Conservation (phyloP, 2,797 vertebrate genomes). For the Zalophus californianus region DNA sequence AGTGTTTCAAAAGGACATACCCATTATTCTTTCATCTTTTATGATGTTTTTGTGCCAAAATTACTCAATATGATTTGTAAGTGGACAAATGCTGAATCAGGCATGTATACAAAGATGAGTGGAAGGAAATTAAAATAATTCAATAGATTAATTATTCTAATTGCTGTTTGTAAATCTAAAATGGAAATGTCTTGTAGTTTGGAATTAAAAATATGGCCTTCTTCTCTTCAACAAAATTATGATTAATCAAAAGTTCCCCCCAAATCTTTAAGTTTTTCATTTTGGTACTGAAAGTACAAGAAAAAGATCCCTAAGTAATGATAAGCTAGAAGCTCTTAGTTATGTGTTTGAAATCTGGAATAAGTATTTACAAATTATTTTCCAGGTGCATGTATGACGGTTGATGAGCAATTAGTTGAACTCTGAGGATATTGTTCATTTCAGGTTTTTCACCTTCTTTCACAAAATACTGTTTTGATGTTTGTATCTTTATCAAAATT, state of each 20-base stretch:
- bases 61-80: slow-evolving; percentile 46
- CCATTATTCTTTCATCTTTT: background rate
- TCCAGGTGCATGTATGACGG: background rate
- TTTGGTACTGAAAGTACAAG: background rate
- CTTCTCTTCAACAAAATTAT: background rate
- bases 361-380: background rate
- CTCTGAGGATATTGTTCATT: background rate
- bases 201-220: background rate
- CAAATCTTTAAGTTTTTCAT: slow-evolving; percentile 4
- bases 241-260: background rate
- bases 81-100: slow-evolving; percentile 23
- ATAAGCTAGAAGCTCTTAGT: background rate
- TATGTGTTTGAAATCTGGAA: slow-evolving; percentile 3
- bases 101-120: background rate
- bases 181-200: slow-evolving; percentile 6
- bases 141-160: background rate
- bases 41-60: background rate
- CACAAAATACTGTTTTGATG: background rate
- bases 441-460: background rate
- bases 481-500: background rate
- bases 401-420: background rate
- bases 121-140: slow-evolving; percentile 6
- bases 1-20: background rate
- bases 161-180: slow-evolving; percentile 10
- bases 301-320: background rate